Conservation (phyloP, 2,797 vertebrate species). For the Acanthiza pusilla region DNA sequence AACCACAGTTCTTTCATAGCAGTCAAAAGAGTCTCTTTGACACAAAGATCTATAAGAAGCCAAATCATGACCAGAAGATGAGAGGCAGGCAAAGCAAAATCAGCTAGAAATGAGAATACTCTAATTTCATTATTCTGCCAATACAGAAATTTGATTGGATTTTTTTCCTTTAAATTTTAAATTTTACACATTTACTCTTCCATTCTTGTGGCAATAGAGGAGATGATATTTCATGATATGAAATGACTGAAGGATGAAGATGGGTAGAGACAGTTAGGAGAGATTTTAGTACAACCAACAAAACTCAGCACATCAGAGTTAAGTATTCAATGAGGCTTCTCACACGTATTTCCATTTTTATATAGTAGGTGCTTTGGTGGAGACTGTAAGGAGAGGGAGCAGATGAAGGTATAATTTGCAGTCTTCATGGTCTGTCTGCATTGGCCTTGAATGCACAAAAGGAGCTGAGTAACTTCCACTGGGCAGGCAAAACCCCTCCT, state of each 20-base stretch:
- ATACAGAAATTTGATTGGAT: background rate
- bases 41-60: background rate
- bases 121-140: background rate
- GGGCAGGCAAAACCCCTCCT: background rate
- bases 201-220: background rate
- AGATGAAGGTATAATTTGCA: background rate
- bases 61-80: background rate
- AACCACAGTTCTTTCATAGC: background rate
- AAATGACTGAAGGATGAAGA: background rate
- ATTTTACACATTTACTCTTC: background rate
- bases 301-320: background rate
- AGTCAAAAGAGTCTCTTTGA: background rate
- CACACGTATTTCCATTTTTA: background rate
- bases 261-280: background rate
- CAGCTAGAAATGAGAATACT: background rate
- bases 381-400: background rate
- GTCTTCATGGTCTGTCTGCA: background rate
- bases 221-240: background rate
- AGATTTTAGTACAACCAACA: background rate
- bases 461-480: background rate
- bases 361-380: background rate
- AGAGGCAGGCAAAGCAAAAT: background rate
- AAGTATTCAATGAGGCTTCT: background rate
- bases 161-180: background rate
- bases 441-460: background rate